Conservation (phyloP, 2,113 vertebrate species). For the Sturnira hondurensis region DNA sequence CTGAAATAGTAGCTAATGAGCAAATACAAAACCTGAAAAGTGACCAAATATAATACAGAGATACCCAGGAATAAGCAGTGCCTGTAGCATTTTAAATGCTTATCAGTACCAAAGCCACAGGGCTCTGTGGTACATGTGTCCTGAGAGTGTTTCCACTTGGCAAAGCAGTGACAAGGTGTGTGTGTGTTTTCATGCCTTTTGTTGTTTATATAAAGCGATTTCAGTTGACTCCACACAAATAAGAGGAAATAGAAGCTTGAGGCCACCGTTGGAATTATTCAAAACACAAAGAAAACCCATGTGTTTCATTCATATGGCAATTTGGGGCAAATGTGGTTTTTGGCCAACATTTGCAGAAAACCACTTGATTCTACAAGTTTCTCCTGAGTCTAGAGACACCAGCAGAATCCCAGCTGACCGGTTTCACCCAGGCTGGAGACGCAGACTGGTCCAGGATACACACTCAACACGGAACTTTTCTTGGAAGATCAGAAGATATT, state of each 20-base stretch:
- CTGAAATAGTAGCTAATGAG: conserved; percentile 41
- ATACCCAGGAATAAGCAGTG: not conserved
- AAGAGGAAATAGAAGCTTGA: conserved; percentile 7
- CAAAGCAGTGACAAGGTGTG: not conserved
- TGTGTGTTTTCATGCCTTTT: not conserved
- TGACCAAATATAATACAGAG: not conserved
- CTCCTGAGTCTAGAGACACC: conserved; percentile 23
- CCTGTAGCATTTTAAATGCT: not conserved
- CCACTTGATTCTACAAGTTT: conserved; percentile 29
- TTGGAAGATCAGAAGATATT: not conserved
- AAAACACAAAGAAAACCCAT: conserved; percentile 55
- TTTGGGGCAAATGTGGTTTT: conserved; percentile 61
- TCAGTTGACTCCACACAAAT: conserved; percentile 44
- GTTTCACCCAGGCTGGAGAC: not conserved
- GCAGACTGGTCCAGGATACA: not conserved
- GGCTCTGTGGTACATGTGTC: not conserved
- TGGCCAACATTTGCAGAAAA: conserved; percentile 52
- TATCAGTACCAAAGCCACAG: not conserved
- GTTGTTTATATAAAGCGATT: conserved; percentile 26
- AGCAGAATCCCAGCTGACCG: not conserved
- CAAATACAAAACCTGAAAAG: conserved; percentile 10
- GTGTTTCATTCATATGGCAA: conserved; percentile 12
- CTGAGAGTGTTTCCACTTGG: not conserved
- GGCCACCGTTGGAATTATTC: conserved; percentile 30
- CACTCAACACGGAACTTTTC: not conserved